Evolutionary conservation across 2,113 vertebrate genomes (phyloP).

Genomic region (Indicator maculatus): DNA sequence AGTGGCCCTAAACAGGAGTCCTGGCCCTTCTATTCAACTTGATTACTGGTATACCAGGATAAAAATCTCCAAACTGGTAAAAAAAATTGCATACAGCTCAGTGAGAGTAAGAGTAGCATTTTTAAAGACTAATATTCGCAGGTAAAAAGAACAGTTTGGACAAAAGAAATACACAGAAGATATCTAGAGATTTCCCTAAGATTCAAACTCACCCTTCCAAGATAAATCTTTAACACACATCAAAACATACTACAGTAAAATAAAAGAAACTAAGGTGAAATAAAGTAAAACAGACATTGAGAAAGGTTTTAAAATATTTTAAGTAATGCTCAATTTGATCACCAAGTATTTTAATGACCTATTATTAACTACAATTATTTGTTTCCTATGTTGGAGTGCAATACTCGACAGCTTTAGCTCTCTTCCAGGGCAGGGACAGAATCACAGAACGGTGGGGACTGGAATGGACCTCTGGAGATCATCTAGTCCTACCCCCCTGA

Average conservation of each 20-base stretch:
- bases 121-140: background rate
- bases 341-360: background rate
- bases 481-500: too few species aligned
- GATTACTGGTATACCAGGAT: background rate
- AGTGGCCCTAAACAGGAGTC: background rate
- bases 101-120: background rate
- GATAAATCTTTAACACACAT: background rate
- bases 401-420: accelerated
- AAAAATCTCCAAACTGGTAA: background rate
- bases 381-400: accelerated
- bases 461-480: too few species aligned
- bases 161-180: background rate
- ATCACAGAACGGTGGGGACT: too few species aligned
- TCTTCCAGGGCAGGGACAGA: background rate
- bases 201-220: background rate
- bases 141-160: background rate
- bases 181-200: accelerated
- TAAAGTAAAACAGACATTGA: background rate
- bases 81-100: background rate
- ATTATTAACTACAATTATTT: background rate
- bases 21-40: background rate
- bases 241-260: too few species aligned
- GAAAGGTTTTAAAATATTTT: background rate
- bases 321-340: background rate
- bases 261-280: too few species aligned